These are phyloP conservation scores for Tetrapedia diversipes DNA, from an alignment of 2,888 invertebrate species.

Conservation along the genomic window DNA sequence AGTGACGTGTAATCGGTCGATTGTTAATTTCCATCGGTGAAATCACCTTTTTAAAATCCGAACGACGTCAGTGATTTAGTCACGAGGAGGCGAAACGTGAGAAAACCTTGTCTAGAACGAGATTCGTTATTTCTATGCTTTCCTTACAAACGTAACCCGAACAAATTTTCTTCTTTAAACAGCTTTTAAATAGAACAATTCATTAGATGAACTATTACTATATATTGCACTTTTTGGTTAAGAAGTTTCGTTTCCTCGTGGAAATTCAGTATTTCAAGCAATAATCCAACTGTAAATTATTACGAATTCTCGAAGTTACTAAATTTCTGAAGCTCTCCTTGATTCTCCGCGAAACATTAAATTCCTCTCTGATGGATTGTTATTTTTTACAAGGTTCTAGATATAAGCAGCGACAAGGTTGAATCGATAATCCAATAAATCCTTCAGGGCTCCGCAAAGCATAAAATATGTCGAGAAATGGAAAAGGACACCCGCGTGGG, in stretches of 20 bases:
- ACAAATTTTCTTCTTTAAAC: neutral
- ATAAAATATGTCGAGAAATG: slow-evolving; percentile 37
- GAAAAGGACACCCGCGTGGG: slow-evolving; percentile 44
- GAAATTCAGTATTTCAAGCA: neutral
- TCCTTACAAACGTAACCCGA: neutral
- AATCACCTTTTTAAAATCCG: slow-evolving; percentile 49
- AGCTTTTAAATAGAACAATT: neutral
- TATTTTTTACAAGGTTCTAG: slow-evolving; percentile 22
- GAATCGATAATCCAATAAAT: slow-evolving; percentile 51
- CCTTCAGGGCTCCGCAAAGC: slow-evolving; percentile 28
- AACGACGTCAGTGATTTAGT: slow-evolving; percentile 34
- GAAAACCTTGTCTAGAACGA: slow-evolving; percentile 28
- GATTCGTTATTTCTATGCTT: neutral
- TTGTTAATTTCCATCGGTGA: slow-evolving; percentile 44
- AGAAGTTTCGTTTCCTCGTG: neutral
- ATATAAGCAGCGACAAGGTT: slow-evolving; percentile 32
- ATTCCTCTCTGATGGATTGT: slow-evolving; percentile 9
- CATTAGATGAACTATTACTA: too few species aligned
- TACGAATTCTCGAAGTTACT: too few species aligned
- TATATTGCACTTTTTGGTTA: too few species aligned
- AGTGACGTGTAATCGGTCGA: slow-evolving; percentile 18
- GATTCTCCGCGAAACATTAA: neutral
- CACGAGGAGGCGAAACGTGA: slow-evolving; percentile 32
- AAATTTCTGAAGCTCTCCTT: neutral
- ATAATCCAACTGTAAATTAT: neutral